Evolutionary conservation across 2,888 invertebrate species (phyloP).

Genomic region (Noctua pronuba): DNA sequence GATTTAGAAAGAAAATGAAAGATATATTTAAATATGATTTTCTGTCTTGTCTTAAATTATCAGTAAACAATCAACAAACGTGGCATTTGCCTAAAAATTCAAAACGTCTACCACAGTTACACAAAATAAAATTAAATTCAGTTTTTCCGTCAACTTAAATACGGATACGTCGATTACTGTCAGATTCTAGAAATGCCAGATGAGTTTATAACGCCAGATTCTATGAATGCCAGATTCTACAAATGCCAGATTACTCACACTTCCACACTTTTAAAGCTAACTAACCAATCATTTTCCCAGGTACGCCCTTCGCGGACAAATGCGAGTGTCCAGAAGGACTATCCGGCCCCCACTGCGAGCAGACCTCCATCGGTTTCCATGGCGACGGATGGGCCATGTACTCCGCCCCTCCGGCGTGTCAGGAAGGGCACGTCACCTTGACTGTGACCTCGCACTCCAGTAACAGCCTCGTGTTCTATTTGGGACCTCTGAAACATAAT

Average conservation of each 20-base stretch:
- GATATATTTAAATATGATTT: too few relatives aligned
- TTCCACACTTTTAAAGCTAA: too few relatives aligned
- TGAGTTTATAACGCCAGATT: too few relatives aligned
- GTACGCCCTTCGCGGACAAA: constrained; percentile 91
- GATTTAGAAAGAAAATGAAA: too few relatives aligned
- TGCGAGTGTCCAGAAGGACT: constrained; percentile 96
- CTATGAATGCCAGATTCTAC: too few relatives aligned
- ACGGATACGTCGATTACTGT: too few relatives aligned
- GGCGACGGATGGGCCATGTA: constrained; percentile 98
- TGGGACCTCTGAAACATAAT: constrained; percentile 94
- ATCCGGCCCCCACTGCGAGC: constrained; percentile 97
- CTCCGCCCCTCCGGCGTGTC: constrained; percentile 96
- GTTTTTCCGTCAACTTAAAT: too few relatives aligned
- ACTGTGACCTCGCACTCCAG: constrained; percentile 94
- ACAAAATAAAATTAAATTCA: too few relatives aligned
- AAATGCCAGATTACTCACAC: too few relatives aligned
- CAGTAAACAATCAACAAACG: too few relatives aligned
- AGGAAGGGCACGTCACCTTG: constrained; percentile 94
- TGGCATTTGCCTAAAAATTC: neutral
- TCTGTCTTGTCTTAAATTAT: neutral
- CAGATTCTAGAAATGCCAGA: too few relatives aligned
- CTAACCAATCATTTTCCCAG: constrained; percentile 66
- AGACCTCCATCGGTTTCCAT: constrained; percentile 95
- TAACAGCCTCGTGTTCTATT: constrained; percentile 96
- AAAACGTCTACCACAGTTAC: neutral